Base-by-base conservation (phyloP, 2,888 invertebrate species). In the Dysmachus trigonus region DNA sequence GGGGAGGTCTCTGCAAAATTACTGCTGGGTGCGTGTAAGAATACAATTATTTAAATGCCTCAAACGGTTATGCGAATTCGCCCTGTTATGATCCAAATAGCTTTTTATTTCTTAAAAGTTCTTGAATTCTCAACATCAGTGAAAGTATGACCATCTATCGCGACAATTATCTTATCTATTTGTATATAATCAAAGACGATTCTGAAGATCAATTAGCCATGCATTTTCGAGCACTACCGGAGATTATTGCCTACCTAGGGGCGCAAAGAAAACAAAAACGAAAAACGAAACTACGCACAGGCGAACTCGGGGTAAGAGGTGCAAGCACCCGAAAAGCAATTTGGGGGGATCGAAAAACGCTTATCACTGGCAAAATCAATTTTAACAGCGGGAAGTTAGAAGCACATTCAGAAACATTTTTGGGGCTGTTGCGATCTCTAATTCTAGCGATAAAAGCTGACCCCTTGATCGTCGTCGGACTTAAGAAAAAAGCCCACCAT, bases 141-240 rank as follows among this genome's bases (percentile, higher is more conserved):
- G n/a, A n/a, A n/a, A n/a, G n/a, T n/a, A n/a, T n/a, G n/a, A n/a
- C n/a, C n/a, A n/a, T n/a, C n/a, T n/a, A n/a, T n/a, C n/a, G n/a
- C n/a, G n/a, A n/a, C n/a, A n/a, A n/a, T n/a, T n/a, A n/a, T n/a
- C n/a, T n/a, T n/a, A n/a, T n/a, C n/a, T n/a, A n/a, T n/a, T n/a
- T n/a, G n/a, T n/a, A n/a, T n/a, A n/a, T n/a, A n/a, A n/a, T n/a
- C n/a, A n/a, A n/a, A n/a, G 35, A 2, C 1, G 13, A 8, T 13
- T 47, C 38, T 77, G 77, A 77, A 77, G 77, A 77, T 47, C 77
- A 77, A 27, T 27, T 77, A 47, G 38, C 38, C 38, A 76, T 62
- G 62, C 62, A 47, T n/a, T n/a, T 47, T 47, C n/a, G 47, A 47
- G 38, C 13, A 62, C 62, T 62, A 62, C 62, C 27, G 7, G 62